Base-by-base conservation (phyloP, 2,888 invertebrate genomes). In the Plebejus anna region DNA sequence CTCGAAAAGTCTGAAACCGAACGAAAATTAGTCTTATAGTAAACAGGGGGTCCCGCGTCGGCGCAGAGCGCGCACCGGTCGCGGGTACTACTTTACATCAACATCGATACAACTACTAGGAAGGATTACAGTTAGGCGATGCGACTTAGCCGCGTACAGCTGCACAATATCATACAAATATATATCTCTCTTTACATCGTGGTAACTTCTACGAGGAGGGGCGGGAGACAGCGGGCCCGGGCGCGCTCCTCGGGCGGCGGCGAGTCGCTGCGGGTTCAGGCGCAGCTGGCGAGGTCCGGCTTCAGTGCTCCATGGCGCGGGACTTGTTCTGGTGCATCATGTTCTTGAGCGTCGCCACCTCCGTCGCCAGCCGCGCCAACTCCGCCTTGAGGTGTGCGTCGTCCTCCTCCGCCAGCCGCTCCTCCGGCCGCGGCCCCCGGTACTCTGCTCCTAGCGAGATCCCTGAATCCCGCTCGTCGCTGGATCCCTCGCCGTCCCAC, bases 401-500 rank as follows among this genome's bases (percentile, higher is more conserved):
- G 80, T 96, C 95, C 81, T 96, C 96, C 75, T 95, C 94, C 3
- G 83, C 88, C 59, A 91, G 84, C 78, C 92, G 83, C 80, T 89
- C 90, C n/a, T 89, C 89, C 0, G 90, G 85, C 79, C 90, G 85
- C 80, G 87, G 89, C 57, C 90, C 89, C 84, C 94, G 87, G 94
- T 94, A 96, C 81, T 96, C 96, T 9, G 95, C 95, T 2, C 97
- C 97, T 77, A 97, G 90, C 0, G 98, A 98, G 81, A 98, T 98
- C 6, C 98, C 98, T 0, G 98, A 98, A 86, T 98, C 98, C 7
- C 98, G 94, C 87, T 98, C 98, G 87, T 98, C 98, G 83, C 97
- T 97, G 77, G 97, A 98, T 51, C 98, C 98, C 84, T 98, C 98
- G 51, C 96, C 97, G 88, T 97, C 97, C 96, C 97, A 97, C 0